A percentile compares a stretch with the other conserved stretches of the same genome.
phyloP scores from a whole-genome alignment of 2,113 vertebrate species.

The Uropsilus gracilis region DNA sequence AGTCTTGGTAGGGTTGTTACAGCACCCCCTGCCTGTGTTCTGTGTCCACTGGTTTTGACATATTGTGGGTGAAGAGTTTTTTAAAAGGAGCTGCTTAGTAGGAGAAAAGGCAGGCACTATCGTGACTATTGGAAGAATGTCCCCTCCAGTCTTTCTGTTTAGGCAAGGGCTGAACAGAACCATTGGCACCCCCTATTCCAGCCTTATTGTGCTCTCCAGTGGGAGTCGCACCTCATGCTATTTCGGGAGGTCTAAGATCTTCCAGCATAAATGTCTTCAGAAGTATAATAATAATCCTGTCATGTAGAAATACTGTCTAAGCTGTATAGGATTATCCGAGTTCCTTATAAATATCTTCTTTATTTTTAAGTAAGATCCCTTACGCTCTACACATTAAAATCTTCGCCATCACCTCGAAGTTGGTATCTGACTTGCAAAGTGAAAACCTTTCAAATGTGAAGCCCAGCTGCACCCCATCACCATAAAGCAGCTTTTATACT shows the following conservation, averaged over 20 bases:
- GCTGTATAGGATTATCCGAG: conserved; percentile 9
- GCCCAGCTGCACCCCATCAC: conserved; percentile 32
- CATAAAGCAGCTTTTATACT: conserved; percentile 18
- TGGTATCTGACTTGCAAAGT: conserved; percentile 1
- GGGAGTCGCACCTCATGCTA: conserved; percentile 39
- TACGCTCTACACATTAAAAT: neutral
- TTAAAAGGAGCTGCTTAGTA: conserved; percentile 18
- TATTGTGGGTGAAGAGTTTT: conserved; percentile 52
- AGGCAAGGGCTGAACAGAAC: neutral
- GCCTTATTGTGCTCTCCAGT: neutral
- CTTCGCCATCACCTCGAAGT: conserved; percentile 38
- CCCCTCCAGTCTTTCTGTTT: neutral
- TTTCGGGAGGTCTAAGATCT: conserved; percentile 55
- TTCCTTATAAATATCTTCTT: conserved; percentile 51
- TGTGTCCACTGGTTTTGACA: conserved; percentile 53
- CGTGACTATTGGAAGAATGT: conserved; percentile 30
- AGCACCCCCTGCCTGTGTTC: conserved; percentile 41
- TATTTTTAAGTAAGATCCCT: neutral
- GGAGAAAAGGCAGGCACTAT: conserved; percentile 55
- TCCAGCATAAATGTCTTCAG: conserved; percentile 39
- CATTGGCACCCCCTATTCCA: neutral
- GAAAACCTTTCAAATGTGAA: neutral
- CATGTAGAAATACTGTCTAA: neutral
- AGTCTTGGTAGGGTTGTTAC: conserved; percentile 18
- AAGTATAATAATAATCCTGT: conserved; percentile 66